Conservation (phyloP, 2,888 invertebrate genomes). For the Drosophila infuscata region DNA sequence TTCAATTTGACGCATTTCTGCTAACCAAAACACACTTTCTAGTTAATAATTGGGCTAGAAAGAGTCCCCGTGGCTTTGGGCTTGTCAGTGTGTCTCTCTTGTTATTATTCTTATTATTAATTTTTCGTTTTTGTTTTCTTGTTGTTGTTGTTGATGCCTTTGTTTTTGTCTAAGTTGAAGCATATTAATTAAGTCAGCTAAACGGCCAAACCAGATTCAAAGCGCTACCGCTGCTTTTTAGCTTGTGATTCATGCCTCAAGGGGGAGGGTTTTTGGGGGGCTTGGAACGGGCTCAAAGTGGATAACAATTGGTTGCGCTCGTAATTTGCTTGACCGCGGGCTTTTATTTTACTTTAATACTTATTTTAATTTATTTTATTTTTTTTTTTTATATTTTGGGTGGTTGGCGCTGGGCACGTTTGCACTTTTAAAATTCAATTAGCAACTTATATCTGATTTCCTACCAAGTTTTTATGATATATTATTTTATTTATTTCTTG, state of each 20-base stretch:
- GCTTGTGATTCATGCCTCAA: conserved; percentile 52
- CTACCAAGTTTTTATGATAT: conserved; percentile 29
- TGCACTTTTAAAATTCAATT: conserved; percentile 66
- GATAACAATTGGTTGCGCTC: conserved; percentile 58
- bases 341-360: conserved; percentile 17
- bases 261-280: not conserved
- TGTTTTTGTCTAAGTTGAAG: conserved; percentile 28
- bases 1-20: conserved; percentile 40
- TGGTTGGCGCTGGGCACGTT: conserved; percentile 37
- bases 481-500: not conserved
- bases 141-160: conserved; percentile 1
- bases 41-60: conserved; percentile 38
- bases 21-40: conserved; percentile 50
- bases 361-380: not conserved
- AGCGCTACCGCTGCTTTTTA: conserved; percentile 44
- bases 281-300: conserved; percentile 45
- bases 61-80: conserved; percentile 56
- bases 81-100: conserved; percentile 4
- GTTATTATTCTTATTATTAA: not conserved
- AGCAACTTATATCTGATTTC: conserved; percentile 50
- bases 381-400: conserved; percentile 17
- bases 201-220: conserved; percentile 59
- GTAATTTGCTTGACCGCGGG: conserved; percentile 39
- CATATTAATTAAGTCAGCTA: conserved; percentile 66
- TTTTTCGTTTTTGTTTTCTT: not conserved